Evolutionary conservation across 2,888 invertebrate species (phyloP), one percentile per base, ranked within the genome.

Genomic region (Dioctria rufipes): DNA sequence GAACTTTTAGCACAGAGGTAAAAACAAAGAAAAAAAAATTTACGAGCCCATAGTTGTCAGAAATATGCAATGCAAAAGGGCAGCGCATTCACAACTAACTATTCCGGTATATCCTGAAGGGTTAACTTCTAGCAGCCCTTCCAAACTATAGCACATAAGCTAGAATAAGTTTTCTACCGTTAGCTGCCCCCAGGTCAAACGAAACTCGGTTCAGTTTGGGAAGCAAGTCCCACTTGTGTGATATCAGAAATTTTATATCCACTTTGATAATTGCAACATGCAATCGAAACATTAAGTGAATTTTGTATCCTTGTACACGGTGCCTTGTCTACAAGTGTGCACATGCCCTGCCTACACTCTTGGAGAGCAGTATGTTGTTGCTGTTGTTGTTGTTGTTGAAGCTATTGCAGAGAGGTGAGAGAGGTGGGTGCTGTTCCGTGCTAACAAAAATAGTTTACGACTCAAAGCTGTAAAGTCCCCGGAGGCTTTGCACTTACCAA

Each of bases 231-330:
- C 65, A 37, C 78, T 67, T 79, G n/a, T 79, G 73, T 78, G 61
- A 78, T 79, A 63, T 60, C 81, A 73, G 79, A 60, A 81, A 78
- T 81, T 79, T 81, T 78, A 81, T 79, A 79, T 75, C 79, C 81
- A 73, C 81, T 79, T 81, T 81, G 79, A 79, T 81, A 81, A 81
- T 81, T 81, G 81, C 79, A 81, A 81, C 81, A 81, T 81, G 81
- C 81, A 81, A 81, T 79, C 75, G 81, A 63, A 79, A 79, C 81
- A 81, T 81, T 81, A 81, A 79, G 81, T 81, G 81, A 81, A 81
- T 81, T 73, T 75, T 79, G 43, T 58, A 60, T 75, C 39, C 75
- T 61, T 75, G 75, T 61, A 43, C 75, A 25, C 43, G 71, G 11
- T 11, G 49, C 71, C 37, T 69, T 71, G 42, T 43, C 61, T 61